A percentile compares a stretch with the other conserved stretches of the same genome.
These are phyloP conservation scores for Leptinotarsa lineolata DNA, from an alignment of 1,140 invertebrate genomes.

Conservation along the genomic window DNA sequence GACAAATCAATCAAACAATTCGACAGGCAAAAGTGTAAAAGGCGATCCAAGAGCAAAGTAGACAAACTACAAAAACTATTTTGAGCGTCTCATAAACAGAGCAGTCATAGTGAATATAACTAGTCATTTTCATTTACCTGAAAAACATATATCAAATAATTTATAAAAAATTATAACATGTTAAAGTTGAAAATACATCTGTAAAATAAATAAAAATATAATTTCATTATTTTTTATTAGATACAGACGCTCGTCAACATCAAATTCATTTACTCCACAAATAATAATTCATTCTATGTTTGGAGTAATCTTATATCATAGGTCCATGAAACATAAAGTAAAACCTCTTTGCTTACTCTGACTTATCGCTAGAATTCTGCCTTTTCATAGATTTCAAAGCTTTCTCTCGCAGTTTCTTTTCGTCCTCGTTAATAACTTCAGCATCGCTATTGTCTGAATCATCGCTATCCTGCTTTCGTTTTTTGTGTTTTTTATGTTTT, in stretches of 20 bases:
- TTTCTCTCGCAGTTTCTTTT: constrained; percentile 84
- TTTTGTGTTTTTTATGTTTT: constrained; percentile 71
- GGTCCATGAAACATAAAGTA: constrained; percentile 20
- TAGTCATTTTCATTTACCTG: too few relatives aligned
- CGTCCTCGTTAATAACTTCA: constrained; percentile 74
- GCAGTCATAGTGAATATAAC: too few relatives aligned
- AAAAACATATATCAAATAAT: too few relatives aligned
- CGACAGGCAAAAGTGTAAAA: too few relatives aligned
- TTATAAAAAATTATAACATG: too few relatives aligned
- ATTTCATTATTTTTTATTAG: constrained; percentile 12
- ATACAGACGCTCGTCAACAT: not conserved
- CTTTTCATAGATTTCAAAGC: constrained; percentile 77
- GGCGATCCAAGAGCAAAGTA: too few relatives aligned
- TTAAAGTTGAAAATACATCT: too few relatives aligned
- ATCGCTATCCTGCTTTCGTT: constrained; percentile 66
- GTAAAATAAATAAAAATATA: not conserved
- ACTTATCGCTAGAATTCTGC: constrained; percentile 55
- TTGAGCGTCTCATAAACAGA: too few relatives aligned
- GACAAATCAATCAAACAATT: too few relatives aligned
- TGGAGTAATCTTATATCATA: constrained; percentile 13
- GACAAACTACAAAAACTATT: too few relatives aligned
- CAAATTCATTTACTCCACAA: not conserved
- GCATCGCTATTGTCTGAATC: constrained; percentile 65
- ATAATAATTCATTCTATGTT: not conserved
- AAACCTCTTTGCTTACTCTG: constrained; percentile 44